Conservation (phyloP, 2,113 vertebrate genomes). For the Brachirus orientalis region DNA sequence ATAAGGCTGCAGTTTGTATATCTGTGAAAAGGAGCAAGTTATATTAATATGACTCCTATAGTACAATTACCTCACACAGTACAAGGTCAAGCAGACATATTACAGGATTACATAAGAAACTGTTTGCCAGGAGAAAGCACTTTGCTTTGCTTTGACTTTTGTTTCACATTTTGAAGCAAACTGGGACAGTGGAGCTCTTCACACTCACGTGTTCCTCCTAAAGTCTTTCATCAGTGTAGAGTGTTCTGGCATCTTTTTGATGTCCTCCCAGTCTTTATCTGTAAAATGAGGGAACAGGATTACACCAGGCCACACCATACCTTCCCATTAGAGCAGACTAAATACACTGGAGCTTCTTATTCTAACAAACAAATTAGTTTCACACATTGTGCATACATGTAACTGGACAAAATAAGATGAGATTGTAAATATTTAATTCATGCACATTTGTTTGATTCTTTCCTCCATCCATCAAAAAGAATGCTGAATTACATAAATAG, state of each 20-base stretch:
- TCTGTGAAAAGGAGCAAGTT: slow-evolving; percentile 72
- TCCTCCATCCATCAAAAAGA: background rate
- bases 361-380: too few relatives aligned
- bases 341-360: background rate
- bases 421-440: background rate
- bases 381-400: too few relatives aligned
- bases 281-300: slow-evolving; percentile 60
- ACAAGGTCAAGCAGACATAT: background rate
- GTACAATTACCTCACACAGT: background rate
- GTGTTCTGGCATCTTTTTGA: slow-evolving; percentile 99
- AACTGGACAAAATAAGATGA: background rate
- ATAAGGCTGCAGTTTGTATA: slow-evolving; percentile 99
- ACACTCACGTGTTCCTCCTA: slow-evolving; percentile 97
- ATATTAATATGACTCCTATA: background rate
- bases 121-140: slow-evolving; percentile 22
- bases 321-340: slow-evolving; percentile 37
- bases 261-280: slow-evolving; percentile 99
- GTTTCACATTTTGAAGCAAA: slow-evolving; percentile 41
- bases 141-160: slow-evolving; percentile 19
- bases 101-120: background rate
- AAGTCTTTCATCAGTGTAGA: slow-evolving; percentile 99
- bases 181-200: slow-evolving; percentile 28
- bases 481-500: slow-evolving; percentile 34
- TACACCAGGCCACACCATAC: slow-evolving; percentile 28
- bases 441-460: background rate